Conservation (phyloP, 2,797 vertebrate species). For the Channa striata region DNA sequence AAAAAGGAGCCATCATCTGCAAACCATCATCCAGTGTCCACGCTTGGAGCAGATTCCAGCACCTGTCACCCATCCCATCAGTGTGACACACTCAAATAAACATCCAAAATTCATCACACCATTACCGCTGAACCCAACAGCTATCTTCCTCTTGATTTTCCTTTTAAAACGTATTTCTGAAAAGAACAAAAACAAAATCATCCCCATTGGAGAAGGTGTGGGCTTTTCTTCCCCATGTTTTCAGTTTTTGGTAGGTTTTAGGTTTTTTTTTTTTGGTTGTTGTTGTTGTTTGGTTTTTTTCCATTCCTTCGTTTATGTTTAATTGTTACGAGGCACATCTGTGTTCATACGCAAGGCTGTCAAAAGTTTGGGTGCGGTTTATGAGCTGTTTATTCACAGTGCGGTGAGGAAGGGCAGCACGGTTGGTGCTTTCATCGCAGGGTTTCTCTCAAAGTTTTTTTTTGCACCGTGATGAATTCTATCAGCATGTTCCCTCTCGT, state of each 20-base stretch:
- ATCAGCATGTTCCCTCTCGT: constrained; percentile 30
- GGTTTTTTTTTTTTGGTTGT: no score
- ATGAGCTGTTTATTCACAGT: constrained; percentile 65
- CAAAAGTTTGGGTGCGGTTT: constrained; percentile 68
- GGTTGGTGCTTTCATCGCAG: constrained; percentile 47
- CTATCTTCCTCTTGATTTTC: constrained; percentile 43
- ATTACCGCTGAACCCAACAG: constrained; percentile 59
- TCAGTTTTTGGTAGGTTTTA: neutral
- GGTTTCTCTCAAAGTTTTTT: constrained; percentile 30
- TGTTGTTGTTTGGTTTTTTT: no score
- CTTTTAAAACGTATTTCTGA: neutral
- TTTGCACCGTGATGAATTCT: constrained; percentile 19
- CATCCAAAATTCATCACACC: constrained; percentile 66
- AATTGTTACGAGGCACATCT: constrained; percentile 65
- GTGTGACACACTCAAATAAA: constrained; percentile 75
- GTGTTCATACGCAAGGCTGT: constrained; percentile 60
- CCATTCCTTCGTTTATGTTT: constrained; percentile 54
- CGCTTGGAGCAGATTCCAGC: constrained; percentile 66
- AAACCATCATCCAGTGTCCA: constrained; percentile 67
- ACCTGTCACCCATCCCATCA: constrained; percentile 72
- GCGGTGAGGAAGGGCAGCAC: constrained; percentile 39
- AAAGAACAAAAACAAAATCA: constrained; percentile 24
- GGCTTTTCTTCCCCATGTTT: constrained; percentile 15
- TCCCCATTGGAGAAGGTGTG: constrained; percentile 35
- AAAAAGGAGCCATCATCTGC: constrained; percentile 74